Evolutionary conservation across 2,113 vertebrate genomes (phyloP).

Genomic region (Heloderma charlesbogerti): DNA sequence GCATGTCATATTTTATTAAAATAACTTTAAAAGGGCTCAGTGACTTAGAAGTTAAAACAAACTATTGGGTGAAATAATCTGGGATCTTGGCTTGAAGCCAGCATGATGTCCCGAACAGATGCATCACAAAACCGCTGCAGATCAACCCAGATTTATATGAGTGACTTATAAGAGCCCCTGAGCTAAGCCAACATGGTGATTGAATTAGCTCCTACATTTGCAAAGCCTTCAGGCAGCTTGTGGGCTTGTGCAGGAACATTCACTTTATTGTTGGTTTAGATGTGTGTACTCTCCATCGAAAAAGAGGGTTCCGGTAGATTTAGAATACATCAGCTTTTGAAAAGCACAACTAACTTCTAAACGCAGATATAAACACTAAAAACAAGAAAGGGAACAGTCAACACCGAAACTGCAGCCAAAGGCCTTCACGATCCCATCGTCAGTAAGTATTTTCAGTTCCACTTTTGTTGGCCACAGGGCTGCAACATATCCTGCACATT

Average conservation of each 20-base stretch:
- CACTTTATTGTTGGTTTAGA: conserved; percentile 39
- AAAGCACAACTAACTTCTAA: conserved; percentile 59
- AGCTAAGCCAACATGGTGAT: conserved; percentile 69
- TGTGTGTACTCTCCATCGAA: conserved; percentile 1
- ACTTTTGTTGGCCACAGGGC: conserved; percentile 5
- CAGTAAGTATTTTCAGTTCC: conserved; percentile 55
- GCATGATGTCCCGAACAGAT: conserved; percentile 62
- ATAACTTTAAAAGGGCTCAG: conserved; percentile 54
- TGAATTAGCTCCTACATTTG: conserved; percentile 68
- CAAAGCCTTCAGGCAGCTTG: conserved; percentile 60
- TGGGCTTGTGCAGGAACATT: conserved; percentile 36
- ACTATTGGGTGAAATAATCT: conserved; percentile 47
- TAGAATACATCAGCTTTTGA: conserved; percentile 46
- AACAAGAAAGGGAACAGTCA: conserved; percentile 35
- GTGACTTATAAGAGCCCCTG: conserved; percentile 57
- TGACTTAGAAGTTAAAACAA: conserved; percentile 52
- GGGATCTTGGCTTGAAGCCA: conserved; percentile 60
- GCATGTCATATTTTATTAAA: conserved; percentile 42
- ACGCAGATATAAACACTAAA: neutral
- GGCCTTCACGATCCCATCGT: conserved; percentile 36
- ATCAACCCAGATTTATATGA: conserved; percentile 70
- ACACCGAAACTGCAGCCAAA: conserved; percentile 25
- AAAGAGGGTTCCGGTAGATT: conserved; percentile 54
- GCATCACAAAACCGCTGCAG: conserved; percentile 66
- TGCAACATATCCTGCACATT: conserved; percentile 42